Conservation (phyloP, 2,888 invertebrate genomes). For the Anticlea derivata region DNA sequence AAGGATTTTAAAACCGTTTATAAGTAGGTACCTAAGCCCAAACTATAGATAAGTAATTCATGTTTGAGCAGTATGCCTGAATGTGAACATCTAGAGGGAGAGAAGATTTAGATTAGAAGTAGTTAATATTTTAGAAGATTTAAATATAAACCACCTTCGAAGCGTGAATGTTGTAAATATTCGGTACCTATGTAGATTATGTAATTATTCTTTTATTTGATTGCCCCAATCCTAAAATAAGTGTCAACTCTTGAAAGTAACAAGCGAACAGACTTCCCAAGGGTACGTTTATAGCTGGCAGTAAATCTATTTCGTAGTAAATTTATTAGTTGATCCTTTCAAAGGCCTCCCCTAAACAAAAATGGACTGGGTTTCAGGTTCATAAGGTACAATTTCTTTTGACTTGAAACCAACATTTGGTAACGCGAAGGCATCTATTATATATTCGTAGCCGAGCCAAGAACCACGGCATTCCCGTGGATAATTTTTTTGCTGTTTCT, state of each 20-base stretch:
- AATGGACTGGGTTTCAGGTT: slow-evolving; percentile 20
- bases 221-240: background rate
- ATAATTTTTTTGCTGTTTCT: slow-evolving; percentile 48
- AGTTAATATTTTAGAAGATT: no score
- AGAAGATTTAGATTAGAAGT: no score
- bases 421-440: slow-evolving; percentile 31
- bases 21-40: no score
- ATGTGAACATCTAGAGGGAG: no score
- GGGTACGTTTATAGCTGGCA: slow-evolving; percentile 54
- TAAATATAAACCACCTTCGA: no score
- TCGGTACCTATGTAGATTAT: no score
- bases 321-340: slow-evolving; percentile 43
- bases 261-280: slow-evolving; percentile 44
- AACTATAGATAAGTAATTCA: no score
- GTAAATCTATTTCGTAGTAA: slow-evolving; percentile 56
- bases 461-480: slow-evolving; percentile 57
- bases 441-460: slow-evolving; percentile 39
- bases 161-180: no score
- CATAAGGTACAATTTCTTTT: slow-evolving; percentile 40
- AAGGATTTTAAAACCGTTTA: no score
- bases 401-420: background rate
- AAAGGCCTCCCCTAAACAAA: slow-evolving; percentile 20
- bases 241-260: slow-evolving; percentile 35
- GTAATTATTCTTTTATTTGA: background rate
- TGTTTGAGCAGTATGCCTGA: no score